Base-by-base conservation (phyloP, 2,888 invertebrate genomes). In the Amiota communis region DNA sequence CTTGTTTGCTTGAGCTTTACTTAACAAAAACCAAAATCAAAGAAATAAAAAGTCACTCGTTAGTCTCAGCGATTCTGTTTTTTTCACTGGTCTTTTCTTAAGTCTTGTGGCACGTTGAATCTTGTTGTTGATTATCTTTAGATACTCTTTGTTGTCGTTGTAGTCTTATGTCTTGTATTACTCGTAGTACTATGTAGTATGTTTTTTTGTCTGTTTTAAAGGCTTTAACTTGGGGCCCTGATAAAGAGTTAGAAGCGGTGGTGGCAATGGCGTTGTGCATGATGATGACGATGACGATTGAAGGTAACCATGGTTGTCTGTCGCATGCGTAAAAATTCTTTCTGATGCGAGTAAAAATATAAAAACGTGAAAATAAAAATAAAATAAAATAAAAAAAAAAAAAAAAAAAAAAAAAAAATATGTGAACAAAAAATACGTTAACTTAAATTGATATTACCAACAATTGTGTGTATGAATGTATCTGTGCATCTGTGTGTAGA, bases 281-380 rank as follows among this genome's bases (percentile, higher is more conserved):
- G 59, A 9, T 59, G 59, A 20, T 23, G 46, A 8, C 64, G 47
- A n/a, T 64, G 46, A 15, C 15, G 48, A 12, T 51, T 51, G n/a
- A 15, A 48, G 48, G 65, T 65, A n/a, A 48, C 17, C 15, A n/a
- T 65, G 15, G 59, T 10, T 57, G 17, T 51, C 17, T 20, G 13
- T 10, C 36, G 67, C 51, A 68, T 68, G 67, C 67, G 67, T 68
- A 68, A 68, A 68, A 68, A 53, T 68, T 68, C 67, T 68, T 68
- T 20, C 17, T 23, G 51, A 13, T 53, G 53, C 47, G n/a, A 63
- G 63, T 63, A 63, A 63, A 63, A 63, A 36, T 13, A 23, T 9
- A 46, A 12, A 36, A 63, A 13, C 4, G 13, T 36, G 46, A 63
- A 46, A 63, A 57, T 13, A 57, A 57, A 63, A 23, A 47, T 48